phyloP scores from a whole-genome alignment of 2,113 vertebrate species.

The Ictidomys tridecemlineatus region DNA sequence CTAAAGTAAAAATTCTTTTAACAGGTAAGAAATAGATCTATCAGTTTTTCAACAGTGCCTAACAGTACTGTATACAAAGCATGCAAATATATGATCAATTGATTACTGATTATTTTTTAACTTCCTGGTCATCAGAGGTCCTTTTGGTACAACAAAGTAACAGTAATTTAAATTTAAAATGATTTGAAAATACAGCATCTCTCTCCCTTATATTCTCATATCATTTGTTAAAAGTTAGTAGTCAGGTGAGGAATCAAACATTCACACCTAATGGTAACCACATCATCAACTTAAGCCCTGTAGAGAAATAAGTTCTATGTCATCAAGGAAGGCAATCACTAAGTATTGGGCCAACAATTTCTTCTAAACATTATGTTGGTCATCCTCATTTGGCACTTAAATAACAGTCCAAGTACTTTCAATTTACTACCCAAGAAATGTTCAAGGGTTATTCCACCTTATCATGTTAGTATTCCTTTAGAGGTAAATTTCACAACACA shows the following conservation, averaged over 20 bases:
- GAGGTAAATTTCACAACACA: slow-evolving; percentile 28
- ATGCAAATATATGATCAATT: too few species aligned
- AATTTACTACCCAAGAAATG: background rate
- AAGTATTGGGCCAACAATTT: background rate
- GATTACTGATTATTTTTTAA: too few species aligned
- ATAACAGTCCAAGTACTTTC: background rate
- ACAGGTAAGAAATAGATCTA: background rate
- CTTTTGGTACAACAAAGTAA: background rate
- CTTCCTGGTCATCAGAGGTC: too few species aligned
- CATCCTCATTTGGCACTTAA: background rate
- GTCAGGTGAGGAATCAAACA: background rate
- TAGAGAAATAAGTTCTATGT: background rate
- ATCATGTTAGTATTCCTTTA: background rate
- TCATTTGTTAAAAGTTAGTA: background rate
- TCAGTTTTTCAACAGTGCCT: too few species aligned
- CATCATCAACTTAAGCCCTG: background rate
- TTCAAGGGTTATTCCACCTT: background rate
- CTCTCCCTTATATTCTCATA: background rate
- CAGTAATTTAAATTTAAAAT: slow-evolving; percentile 27
- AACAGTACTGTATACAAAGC: too few species aligned
- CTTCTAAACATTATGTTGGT: background rate
- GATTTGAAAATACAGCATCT: background rate
- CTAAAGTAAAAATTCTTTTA: background rate
- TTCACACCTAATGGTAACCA: background rate
- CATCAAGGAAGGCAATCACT: background rate